A percentile compares a stretch with the other conserved stretches of the same genome.
phyloP scores from a whole-genome alignment of 2,113 vertebrate genomes.

The Eira barbara region DNA sequence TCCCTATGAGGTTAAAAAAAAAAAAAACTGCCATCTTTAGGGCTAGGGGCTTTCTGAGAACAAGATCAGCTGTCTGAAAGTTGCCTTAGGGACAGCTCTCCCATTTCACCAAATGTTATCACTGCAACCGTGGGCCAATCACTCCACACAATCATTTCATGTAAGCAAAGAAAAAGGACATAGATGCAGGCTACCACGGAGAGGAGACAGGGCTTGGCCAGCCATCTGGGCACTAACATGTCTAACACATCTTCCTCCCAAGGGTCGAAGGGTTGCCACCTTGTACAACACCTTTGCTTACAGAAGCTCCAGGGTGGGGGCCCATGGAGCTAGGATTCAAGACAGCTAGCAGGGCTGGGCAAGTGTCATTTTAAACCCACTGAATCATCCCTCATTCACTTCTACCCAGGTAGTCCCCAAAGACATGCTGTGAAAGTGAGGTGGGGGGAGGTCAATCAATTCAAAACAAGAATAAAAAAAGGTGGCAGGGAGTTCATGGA shows the following conservation, averaged over 20 bases:
- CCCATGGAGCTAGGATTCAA: background rate
- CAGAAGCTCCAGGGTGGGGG: background rate
- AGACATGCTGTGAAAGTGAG: background rate
- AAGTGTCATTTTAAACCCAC: background rate
- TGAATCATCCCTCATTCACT: background rate
- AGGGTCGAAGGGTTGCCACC: background rate
- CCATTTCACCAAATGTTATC: background rate
- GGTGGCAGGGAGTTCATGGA: background rate
- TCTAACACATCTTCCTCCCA: background rate
- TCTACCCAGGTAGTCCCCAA: background rate
- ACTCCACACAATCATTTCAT: constrained; percentile 12
- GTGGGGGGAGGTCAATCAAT: constrained; percentile 16
- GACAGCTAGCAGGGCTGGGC: background rate
- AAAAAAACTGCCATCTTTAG: background rate
- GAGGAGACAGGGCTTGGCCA: background rate
- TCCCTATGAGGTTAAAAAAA: background rate
- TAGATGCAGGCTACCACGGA: background rate
- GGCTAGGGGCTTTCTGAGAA: background rate
- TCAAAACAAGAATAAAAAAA: constrained; percentile 13
- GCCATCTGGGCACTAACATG: background rate
- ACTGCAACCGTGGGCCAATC: background rate
- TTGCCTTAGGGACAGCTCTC: background rate
- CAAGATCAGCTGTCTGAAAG: background rate
- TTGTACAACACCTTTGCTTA: background rate
- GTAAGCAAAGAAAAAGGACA: background rate